A percentile compares a stretch with the other conserved stretches of the same genome.
Evolutionary conservation across 2,113 vertebrate genomes (phyloP).

Genomic region (Machaerirhynchus nigripectus): DNA sequence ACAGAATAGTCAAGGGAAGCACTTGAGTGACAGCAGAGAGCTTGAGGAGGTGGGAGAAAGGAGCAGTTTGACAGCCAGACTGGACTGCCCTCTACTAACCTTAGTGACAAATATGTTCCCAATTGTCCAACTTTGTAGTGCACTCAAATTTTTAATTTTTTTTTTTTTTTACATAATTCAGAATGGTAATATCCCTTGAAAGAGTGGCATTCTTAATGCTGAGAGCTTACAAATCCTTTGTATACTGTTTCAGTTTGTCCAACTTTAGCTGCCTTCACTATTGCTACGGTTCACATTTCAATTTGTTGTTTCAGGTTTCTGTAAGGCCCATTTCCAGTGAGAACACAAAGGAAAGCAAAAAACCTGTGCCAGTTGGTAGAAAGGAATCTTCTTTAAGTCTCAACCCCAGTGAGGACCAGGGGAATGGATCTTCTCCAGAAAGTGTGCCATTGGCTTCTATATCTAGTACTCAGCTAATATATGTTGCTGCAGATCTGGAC

Average conservation of each 20-base stretch:
- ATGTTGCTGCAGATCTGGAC: conserved; percentile 86
- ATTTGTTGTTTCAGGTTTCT: conserved; percentile 73
- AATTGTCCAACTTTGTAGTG: background rate
- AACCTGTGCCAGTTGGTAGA: conserved; percentile 59
- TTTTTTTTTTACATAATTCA: background rate
- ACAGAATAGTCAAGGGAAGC: background rate
- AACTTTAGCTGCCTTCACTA: background rate
- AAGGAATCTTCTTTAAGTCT: conserved; percentile 80
- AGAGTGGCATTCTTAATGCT: background rate
- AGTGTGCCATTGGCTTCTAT: conserved; percentile 53
- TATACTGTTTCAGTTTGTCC: background rate
- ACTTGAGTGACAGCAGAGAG: background rate
- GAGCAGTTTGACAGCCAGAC: background rate
- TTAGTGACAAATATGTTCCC: background rate
- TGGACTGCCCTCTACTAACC: background rate
- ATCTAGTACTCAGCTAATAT: conserved; percentile 83
- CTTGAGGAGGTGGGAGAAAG: background rate
- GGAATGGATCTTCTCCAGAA: conserved; percentile 69
- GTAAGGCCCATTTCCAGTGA: conserved; percentile 75
- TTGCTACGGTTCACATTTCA: background rate
- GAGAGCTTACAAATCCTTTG: background rate
- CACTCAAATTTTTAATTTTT: background rate
- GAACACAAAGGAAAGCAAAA: conserved; percentile 77
- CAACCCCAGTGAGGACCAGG: conserved; percentile 79
- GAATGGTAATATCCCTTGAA: background rate